Percentiles rank a stretch among this genome's conserved stretches.
These are phyloP conservation scores for Rhinogobio ventralis DNA, from an alignment of 2,797 vertebrate species.

Conservation along the genomic window DNA sequence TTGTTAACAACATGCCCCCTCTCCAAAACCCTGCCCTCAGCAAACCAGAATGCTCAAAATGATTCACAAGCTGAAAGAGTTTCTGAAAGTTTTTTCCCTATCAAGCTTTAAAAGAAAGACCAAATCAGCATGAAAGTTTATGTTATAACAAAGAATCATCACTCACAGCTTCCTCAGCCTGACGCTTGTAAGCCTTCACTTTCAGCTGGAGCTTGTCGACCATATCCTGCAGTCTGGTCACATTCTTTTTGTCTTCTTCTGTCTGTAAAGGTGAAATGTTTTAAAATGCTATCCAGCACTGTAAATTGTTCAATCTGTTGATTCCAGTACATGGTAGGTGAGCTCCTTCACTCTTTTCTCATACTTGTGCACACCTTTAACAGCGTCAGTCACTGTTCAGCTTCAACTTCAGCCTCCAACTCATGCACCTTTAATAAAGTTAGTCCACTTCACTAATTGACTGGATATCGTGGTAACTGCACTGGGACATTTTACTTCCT, in stretches of 20 bases:
- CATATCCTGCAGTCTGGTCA: constrained; percentile 79
- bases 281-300: neutral
- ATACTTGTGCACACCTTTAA: neutral
- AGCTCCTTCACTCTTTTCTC: neutral
- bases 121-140: neutral
- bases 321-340: neutral
- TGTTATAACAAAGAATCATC: neutral
- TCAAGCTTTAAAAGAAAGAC: neutral
- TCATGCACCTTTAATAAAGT: neutral
- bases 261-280: constrained; percentile 33
- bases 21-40: neutral
- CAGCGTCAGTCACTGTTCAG: neutral
- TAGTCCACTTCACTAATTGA: neutral
- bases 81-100: neutral
- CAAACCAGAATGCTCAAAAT: neutral
- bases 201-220: constrained; percentile 79
- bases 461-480: neutral
- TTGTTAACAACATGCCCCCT: neutral
- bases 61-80: neutral
- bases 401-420: too few species aligned
- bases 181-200: constrained; percentile 81
- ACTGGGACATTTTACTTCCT: too few species aligned
- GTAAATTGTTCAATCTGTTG: neutral
- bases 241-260: constrained; percentile 81
- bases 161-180: constrained; percentile 82